Conservation (phyloP, 2,113 vertebrate genomes). For the Mystacornis crossleyi region DNA sequence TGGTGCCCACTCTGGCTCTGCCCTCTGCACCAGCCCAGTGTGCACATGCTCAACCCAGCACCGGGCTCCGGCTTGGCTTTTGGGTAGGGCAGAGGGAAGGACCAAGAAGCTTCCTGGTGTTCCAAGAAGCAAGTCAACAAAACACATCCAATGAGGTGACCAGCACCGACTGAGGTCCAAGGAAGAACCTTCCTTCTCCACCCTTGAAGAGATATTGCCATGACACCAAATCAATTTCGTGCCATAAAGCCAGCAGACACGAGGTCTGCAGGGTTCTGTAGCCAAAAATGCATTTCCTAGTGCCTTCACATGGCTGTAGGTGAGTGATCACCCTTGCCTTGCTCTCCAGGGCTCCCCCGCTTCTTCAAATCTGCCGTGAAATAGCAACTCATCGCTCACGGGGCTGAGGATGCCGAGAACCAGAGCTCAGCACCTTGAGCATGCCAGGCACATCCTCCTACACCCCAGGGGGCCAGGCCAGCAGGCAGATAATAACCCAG, state of each 20-base stretch:
- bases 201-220: not conserved
- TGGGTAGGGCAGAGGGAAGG: not conserved
- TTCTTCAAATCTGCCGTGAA: not conserved
- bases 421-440: rapidly evolving
- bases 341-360: not conserved
- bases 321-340: not conserved
- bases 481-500: not conserved
- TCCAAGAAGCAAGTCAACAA: not conserved
- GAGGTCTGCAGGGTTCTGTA: not conserved
- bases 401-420: not conserved
- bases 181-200: not conserved
- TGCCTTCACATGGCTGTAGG: not conserved
- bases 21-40: rapidly evolving
- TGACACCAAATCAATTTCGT: rapidly evolving
- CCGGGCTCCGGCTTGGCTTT: not conserved
- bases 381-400: rapidly evolving
- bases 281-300: not conserved
- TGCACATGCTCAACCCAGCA: not conserved
- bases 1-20: not conserved
- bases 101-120: not conserved
- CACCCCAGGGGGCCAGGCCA: not conserved
- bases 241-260: not conserved
- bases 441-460: not conserved
- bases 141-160: not conserved
- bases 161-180: rapidly evolving